phyloP scores from a whole-genome alignment of 2,113 vertebrate species.

The Rostratula benghalensis region DNA sequence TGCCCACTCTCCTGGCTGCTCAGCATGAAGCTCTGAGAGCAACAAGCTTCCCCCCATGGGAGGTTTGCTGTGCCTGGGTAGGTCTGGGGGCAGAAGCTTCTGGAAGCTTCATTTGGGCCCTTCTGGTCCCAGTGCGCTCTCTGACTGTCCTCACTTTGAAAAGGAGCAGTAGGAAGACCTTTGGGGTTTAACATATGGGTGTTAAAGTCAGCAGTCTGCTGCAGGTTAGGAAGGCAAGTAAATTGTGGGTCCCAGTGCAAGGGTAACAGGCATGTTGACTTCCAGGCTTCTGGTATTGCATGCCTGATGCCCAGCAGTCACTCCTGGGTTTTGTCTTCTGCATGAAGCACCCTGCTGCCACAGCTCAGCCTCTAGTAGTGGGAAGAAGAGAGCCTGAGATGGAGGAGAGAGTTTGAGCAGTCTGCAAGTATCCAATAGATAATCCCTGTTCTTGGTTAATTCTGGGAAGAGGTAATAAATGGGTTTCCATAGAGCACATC shows the following conservation, averaged over 20 bases:
- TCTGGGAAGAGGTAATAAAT: background rate
- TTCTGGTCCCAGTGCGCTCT: background rate
- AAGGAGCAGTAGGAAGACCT: background rate
- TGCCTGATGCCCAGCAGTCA: accelerated
- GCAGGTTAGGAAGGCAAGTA: background rate
- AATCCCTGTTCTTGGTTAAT: background rate
- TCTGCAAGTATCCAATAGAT: background rate
- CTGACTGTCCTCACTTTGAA: background rate
- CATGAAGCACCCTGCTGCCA: background rate
- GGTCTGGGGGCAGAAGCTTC: background rate
- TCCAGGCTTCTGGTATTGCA: background rate
- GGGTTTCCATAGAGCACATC: background rate
- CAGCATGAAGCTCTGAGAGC: background rate
- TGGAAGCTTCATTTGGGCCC: background rate
- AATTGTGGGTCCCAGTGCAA: accelerated
- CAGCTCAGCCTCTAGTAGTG: background rate
- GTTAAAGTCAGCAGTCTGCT: background rate
- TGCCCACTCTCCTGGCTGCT: background rate
- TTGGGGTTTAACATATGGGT: accelerated
- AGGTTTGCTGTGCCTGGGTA: background rate
- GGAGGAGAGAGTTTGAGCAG: background rate
- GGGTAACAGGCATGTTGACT: background rate
- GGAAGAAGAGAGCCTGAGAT: background rate
- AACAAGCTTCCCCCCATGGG: accelerated
- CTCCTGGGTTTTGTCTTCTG: background rate